phyloP scores from a whole-genome alignment of 1,140 invertebrate genomes.

The Diprion similis region DNA sequence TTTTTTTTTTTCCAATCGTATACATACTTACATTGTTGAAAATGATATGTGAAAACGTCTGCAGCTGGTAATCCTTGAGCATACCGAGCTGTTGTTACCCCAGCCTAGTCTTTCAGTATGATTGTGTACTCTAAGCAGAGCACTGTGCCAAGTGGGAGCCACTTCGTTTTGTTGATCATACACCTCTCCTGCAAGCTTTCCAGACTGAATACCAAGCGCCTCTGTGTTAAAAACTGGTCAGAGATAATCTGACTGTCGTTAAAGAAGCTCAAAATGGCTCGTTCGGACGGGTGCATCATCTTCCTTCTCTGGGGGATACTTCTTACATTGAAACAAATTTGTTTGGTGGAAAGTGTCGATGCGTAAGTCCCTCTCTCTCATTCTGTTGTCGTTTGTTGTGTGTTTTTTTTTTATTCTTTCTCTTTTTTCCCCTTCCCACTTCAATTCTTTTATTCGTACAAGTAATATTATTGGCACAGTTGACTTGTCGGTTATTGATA shows the following conservation, averaged over 20 bases:
- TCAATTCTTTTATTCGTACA: neutral
- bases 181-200: slow-evolving; percentile 45
- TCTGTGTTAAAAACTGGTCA: neutral
- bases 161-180: slow-evolving; percentile 38
- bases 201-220: slow-evolving; percentile 23
- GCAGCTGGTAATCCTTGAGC: slow-evolving; percentile 32
- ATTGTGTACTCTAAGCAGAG: slow-evolving; percentile 34
- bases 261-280: neutral
- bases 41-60: slow-evolving; percentile 2
- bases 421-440: too few relatives aligned
- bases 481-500: neutral
- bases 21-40: neutral
- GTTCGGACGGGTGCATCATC: slow-evolving; percentile 6
- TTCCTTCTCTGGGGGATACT: neutral
- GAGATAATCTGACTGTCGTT: neutral
- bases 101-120: slow-evolving; percentile 27
- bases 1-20: too few relatives aligned
- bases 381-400: too few relatives aligned
- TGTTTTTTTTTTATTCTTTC: too few relatives aligned
- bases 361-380: neutral
- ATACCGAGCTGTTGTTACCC: slow-evolving; percentile 35
- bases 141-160: slow-evolving; percentile 43
- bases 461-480: neutral
- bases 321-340: neutral
- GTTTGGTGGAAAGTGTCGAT: neutral